Evolutionary conservation across 2,888 invertebrate species (phyloP), one percentile per base, ranked within the genome.

Genomic region (Frankliniella fusca): DNA sequence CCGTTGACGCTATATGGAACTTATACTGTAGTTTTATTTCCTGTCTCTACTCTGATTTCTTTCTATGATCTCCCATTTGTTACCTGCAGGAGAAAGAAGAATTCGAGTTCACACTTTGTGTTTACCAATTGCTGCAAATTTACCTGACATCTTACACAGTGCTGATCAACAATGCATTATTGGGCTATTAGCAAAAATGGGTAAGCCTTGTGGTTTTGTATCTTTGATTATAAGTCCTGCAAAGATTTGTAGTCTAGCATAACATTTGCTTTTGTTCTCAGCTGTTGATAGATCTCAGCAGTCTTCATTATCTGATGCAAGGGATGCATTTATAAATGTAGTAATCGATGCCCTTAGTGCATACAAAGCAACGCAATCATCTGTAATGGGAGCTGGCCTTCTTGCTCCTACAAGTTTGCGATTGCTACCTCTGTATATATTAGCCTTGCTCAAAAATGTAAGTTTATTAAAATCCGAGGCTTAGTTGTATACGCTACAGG

Each of bases 41-140:
- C 38, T 38, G 38, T 38, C 38, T 38, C 38, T 38, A 38, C 5
- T 38, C 38, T 38, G 2, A 38, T 38, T 38, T 38, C 38, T 38
- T 38, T 3, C 38, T 38, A 38, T 38, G 5, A 5, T 5, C 38
- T 38, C 38, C 2, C 5, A 38, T 38, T 38, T 48, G 20, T 27
- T 20, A 28, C 3, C 65, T 76, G 10, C 8, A 94, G 95, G 96
- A 80, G 99, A 99, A 89, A 91, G 99, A 82, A 91, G 99, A 85
- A 99, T 99, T 87, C 92, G 99, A 83, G 99, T 99, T 23, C 99
- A 99, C 89, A 99, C 99, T 0, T 88, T 99, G 84, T 98, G 98
- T 88, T 88, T 99, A 85, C 99, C 99, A 0, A 94, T 98, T 3
- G 94, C 94, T 0, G 92, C 92, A 82, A 96, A 93, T 85, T 87